phyloP scores from a whole-genome alignment of 2,888 invertebrate species.

The Aquatica leii region DNA sequence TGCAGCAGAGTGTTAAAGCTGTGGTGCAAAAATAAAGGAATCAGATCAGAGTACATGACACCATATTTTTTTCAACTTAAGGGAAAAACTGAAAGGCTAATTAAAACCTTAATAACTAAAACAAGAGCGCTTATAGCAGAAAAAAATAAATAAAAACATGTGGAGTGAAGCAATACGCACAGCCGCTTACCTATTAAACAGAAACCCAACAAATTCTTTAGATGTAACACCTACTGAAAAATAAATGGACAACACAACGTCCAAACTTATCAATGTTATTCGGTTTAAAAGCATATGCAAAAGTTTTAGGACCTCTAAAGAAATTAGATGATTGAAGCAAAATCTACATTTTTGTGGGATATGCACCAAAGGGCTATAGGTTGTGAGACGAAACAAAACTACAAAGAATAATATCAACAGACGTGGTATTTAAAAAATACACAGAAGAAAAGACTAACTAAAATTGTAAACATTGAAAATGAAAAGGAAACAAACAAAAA shows the following conservation, averaged over 20 bases:
- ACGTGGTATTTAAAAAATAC: not conserved
- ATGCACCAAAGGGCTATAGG: too few relatives aligned
- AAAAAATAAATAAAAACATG: constrained; percentile 49
- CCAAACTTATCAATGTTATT: not conserved
- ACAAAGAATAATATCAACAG: not conserved
- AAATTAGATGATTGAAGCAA: too few relatives aligned
- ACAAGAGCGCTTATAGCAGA: constrained; percentile 31
- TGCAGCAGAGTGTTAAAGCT: constrained; percentile 9
- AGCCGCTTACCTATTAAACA: constrained; percentile 45
- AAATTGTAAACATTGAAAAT: not conserved
- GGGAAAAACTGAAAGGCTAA: constrained; percentile 28
- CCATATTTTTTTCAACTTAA: constrained; percentile 33
- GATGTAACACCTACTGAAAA: too few relatives aligned
- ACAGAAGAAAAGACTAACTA: not conserved
- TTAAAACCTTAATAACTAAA: constrained; percentile 23
- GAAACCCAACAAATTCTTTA: constrained; percentile 39
- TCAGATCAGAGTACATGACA: constrained; percentile 17
- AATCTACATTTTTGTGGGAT: not conserved
- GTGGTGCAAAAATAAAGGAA: constrained; percentile 26
- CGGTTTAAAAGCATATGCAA: too few relatives aligned
- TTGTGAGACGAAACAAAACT: too few relatives aligned
- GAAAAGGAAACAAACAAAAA: not conserved
- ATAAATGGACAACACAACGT: not conserved
- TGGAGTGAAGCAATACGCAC: constrained; percentile 52
- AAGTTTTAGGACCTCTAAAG: too few relatives aligned